Conservation (phyloP, 2,797 vertebrate genomes). For the Thamnophis elegans region DNA sequence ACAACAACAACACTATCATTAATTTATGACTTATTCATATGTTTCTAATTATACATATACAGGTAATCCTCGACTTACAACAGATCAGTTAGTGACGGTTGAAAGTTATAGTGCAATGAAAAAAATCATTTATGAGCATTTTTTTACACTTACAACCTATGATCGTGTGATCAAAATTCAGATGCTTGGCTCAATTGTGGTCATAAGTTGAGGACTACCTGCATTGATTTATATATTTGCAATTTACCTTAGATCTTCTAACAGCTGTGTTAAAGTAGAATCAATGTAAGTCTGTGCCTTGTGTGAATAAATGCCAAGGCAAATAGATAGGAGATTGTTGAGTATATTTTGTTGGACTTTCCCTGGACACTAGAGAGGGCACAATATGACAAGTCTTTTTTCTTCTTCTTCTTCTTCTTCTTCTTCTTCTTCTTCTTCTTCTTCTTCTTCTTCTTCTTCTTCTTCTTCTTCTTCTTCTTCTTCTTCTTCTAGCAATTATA, state of each 20-base stretch:
- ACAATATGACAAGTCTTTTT: neutral
- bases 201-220: too few relatives aligned
- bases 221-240: neutral
- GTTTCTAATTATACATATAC: neutral
- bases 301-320: neutral
- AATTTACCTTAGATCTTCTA: neutral
- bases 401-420: too few relatives aligned
- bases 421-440: too few relatives aligned
- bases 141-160: too few relatives aligned
- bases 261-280: neutral
- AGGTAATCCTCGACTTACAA: too few relatives aligned
- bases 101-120: too few relatives aligned
- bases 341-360: neutral
- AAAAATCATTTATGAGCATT: too few relatives aligned
- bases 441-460: too few relatives aligned
- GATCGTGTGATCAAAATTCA: too few relatives aligned
- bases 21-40: neutral
- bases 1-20: neutral
- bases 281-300: neutral
- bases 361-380: neutral
- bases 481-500: neutral
- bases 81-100: too few relatives aligned
- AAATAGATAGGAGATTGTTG: neutral
- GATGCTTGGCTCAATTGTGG: too few relatives aligned
- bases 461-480: too few relatives aligned